phyloP scores from a whole-genome alignment of 2,888 invertebrate species.

The Acanthacorydalis orientalis region DNA sequence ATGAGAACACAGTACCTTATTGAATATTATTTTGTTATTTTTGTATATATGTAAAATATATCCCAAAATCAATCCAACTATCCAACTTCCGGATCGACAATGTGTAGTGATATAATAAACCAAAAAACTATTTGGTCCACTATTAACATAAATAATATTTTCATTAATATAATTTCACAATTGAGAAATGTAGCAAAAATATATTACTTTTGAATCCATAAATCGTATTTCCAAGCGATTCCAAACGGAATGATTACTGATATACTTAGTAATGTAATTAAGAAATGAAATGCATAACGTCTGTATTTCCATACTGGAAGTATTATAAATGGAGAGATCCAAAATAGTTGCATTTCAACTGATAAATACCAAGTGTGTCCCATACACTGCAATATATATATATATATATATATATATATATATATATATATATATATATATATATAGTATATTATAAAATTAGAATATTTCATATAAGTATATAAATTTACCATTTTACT shows the following conservation, averaged over 20 bases:
- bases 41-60: conserved; percentile 7
- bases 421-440: too few species aligned
- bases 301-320: conserved; percentile 16
- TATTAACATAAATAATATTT: neutral
- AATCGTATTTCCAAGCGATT: conserved; percentile 14
- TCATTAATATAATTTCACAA: neutral
- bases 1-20: neutral
- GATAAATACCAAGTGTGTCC: conserved; percentile 24
- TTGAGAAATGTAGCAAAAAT: neutral
- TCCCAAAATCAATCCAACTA: conserved; percentile 11
- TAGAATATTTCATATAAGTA: too few species aligned
- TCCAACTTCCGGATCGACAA: conserved; percentile 10
- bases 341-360: conserved; percentile 23
- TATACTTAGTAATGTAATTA: conserved; percentile 11
- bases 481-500: conserved; percentile 16
- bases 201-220: conserved; percentile 12
- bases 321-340: conserved; percentile 20
- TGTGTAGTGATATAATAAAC: conserved; percentile 9
- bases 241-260: conserved; percentile 15
- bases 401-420: neutral
- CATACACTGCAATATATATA: conserved; percentile 11
- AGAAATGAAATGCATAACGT: conserved; percentile 14
- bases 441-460: too few species aligned
- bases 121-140: neutral
- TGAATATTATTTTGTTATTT: conserved; percentile 1